Base-by-base conservation (phyloP, 1,140 invertebrate species). In the Acromyrmex echinatior region DNA sequence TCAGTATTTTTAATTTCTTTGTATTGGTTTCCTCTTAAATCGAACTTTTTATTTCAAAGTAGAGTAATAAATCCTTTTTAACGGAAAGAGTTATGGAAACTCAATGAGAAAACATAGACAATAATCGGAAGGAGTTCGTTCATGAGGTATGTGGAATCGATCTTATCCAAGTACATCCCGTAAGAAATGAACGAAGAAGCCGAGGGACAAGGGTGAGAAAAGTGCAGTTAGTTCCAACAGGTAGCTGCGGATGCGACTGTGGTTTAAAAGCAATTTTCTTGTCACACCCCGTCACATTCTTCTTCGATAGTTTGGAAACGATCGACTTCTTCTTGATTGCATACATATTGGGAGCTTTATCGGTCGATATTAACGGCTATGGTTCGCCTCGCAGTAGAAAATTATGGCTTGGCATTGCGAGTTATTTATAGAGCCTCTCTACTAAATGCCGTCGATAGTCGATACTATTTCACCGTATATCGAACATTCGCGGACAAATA, bases 201-300 rank as follows among this genome's bases (percentile, higher is more conserved):
- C n/a, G 56, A 31, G 39, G 80, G 56, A 84, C 80, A 84, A 74
- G 80, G 45, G 70, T 60, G 80, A 74, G 70, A 84, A 84, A 84
- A 84, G 80, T 62, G 80, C 80, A 76, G 70, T 76, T 74, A 84
- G 56, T 84, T 84, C 80, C 80, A 84, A 84, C 80, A 84, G 80
- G 80, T 84, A 84, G 80, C 80, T 76, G 70, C 56, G 80, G 80
- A 84, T 84, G 70, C 80, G 70, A 84, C 56, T 76, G 80, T 62
- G 70, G 80, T 84, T 84, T 76, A 84, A 84, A 84, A 84, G 80
- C 70, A 84, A 84, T 84, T 84, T 84, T 84, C 80, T 84, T 84
- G 80, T 84, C 80, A 84, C 80, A 63, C 70, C 56, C 80, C 80
- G 80, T 84, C 80, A 84, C 80, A 84, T 84, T 84, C 80, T 84